Evolutionary conservation across 1,140 invertebrate genomes (phyloP).

Genomic region (Zaprionus camerounensis): DNA sequence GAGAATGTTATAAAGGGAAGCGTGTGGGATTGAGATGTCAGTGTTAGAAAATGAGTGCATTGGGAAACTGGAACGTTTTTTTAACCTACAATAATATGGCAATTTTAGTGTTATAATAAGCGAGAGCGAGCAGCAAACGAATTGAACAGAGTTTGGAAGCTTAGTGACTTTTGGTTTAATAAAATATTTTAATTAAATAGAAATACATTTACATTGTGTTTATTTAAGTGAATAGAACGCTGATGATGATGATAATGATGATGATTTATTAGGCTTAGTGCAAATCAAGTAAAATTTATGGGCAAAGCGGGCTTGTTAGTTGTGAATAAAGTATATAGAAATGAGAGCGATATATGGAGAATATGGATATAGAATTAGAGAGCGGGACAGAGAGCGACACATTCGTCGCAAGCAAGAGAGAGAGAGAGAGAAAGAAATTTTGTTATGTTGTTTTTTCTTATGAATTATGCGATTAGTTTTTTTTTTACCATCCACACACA

Average conservation of each 20-base stretch:
- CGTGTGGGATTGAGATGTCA: neutral
- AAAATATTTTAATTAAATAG: constrained; percentile 22
- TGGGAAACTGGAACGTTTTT: neutral
- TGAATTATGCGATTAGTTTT: constrained; percentile 25
- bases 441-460: constrained; percentile 44
- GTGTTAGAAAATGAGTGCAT: constrained; percentile 29
- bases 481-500: constrained; percentile 11
- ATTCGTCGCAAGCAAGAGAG: neutral
- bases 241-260: neutral
- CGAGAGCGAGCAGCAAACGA: constrained; percentile 12
- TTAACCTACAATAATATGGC: constrained; percentile 1
- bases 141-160: constrained; percentile 46
- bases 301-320: constrained; percentile 27
- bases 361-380: constrained; percentile 21
- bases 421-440: constrained; percentile 1
- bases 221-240: constrained; percentile 38
- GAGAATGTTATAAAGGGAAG: neutral
- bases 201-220: constrained; percentile 40
- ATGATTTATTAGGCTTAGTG: neutral
- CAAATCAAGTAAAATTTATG: neutral
- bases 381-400: constrained; percentile 5
- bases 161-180: constrained; percentile 39
- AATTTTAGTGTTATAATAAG: neutral
- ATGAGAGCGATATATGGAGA: constrained; percentile 14
- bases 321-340: constrained; percentile 27